These are phyloP conservation scores for Sphenodon punctatus DNA, from an alignment of 2,797 vertebrate species.

Conservation along the genomic window DNA sequence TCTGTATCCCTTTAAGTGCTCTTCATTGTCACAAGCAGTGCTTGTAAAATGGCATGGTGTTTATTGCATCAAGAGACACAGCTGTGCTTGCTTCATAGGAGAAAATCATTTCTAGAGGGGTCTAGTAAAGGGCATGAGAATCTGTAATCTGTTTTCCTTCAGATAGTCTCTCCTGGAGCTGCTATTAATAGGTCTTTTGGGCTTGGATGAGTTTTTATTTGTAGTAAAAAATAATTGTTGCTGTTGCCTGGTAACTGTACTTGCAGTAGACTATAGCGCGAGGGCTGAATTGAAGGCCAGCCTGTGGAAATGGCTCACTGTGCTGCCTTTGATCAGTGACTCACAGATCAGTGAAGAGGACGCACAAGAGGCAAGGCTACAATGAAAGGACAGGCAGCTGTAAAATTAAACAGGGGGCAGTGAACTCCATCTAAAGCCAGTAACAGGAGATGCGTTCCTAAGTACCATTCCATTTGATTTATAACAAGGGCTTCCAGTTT, in stretches of 20 bases:
- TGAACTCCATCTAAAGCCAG: neutral
- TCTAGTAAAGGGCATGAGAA: neutral
- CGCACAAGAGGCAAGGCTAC: neutral
- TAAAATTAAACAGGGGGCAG: neutral
- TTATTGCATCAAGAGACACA: neutral
- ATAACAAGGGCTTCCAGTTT: neutral
- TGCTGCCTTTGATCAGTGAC: neutral
- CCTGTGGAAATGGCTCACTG: constrained; percentile 4
- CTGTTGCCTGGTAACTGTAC: constrained; percentile 59
- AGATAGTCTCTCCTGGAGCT: neutral
- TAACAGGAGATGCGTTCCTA: neutral
- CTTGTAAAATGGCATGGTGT: neutral
- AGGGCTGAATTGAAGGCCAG: neutral
- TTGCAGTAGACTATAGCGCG: neutral
- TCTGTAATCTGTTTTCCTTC: neutral
- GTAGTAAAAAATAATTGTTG: neutral
- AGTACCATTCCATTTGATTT: neutral
- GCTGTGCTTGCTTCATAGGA: neutral
- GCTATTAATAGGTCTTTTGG: constrained; percentile 20
- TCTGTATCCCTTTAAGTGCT: neutral
- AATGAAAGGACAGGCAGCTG: neutral
- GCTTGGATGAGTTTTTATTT: neutral
- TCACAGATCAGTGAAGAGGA: neutral
- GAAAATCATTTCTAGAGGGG: neutral
- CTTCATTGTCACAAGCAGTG: neutral